Conservation (phyloP, 2,888 invertebrate genomes). For the Drosophila recens region DNA sequence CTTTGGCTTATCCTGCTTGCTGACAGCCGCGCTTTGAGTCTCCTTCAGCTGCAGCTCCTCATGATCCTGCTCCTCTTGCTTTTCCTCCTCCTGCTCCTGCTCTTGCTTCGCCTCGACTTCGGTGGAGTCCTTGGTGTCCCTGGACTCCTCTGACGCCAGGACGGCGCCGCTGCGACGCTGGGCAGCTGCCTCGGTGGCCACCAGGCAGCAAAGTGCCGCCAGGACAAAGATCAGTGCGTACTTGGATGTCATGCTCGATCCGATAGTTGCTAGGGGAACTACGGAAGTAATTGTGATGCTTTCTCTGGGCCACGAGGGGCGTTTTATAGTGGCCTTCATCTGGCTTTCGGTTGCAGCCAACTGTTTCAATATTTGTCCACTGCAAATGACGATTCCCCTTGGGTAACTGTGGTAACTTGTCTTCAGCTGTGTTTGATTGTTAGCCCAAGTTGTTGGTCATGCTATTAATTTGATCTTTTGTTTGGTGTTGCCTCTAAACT, state of each 20-base stretch:
- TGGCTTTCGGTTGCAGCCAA: conserved; percentile 23
- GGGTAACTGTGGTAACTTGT: conserved; percentile 1
- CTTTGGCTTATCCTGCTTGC: conserved; percentile 25
- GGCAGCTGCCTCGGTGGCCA: conserved; percentile 55
- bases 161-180: conserved; percentile 42
- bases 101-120: conserved; percentile 18
- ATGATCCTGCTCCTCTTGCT: conserved; percentile 25
- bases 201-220: conserved; percentile 71
- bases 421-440: conserved; percentile 63
- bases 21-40: conserved; percentile 9
- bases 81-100: conserved; percentile 8
- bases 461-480: conserved; percentile 77
- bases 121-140: not conserved
- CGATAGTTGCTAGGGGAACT: conserved; percentile 55
- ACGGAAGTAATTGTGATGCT: conserved; percentile 69
- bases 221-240: conserved; percentile 65
- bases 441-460: conserved; percentile 33
- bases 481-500: conserved; percentile 55
- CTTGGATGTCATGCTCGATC: conserved; percentile 58
- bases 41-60: conserved; percentile 8
- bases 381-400: conserved; percentile 22
- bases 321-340: conserved; percentile 55
- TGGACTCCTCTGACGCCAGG: conserved; percentile 23
- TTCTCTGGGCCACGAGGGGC: conserved; percentile 18
- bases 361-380: conserved; percentile 67